These are phyloP conservation scores for Bugula neritina DNA, from an alignment of 2,888 invertebrate genomes.

Conservation along the genomic window DNA sequence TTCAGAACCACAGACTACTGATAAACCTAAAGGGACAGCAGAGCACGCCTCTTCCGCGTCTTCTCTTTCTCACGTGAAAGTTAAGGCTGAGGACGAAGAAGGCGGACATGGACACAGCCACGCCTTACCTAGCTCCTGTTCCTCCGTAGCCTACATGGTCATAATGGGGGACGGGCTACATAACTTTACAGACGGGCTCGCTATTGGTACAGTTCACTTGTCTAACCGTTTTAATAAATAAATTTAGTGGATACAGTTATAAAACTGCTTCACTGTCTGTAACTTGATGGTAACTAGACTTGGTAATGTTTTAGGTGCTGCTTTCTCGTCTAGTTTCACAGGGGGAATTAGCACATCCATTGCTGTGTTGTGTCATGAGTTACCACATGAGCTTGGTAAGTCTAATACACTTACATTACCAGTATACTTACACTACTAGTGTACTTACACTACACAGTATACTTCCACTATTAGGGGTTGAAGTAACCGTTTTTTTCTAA, in stretches of 20 bases:
- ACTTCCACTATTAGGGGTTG: no score
- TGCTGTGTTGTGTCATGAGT: constrained; percentile 86
- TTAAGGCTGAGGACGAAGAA: background rate
- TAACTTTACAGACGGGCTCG: constrained; percentile 90
- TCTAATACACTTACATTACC: constrained; percentile 16
- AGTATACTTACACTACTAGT: no score
- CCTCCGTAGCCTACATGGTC: constrained; percentile 91
- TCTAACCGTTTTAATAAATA: no score
- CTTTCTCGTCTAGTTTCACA: constrained; percentile 75
- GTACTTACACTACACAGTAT: no score
- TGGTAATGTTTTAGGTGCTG: constrained; percentile 65
- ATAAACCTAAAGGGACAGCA: background rate
- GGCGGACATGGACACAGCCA: constrained; percentile 36
- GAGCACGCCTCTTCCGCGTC: background rate
- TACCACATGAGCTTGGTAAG: constrained; percentile 82
- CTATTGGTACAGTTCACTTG: constrained; percentile 68
- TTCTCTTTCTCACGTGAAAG: background rate
- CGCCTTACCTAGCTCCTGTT: constrained; percentile 61
- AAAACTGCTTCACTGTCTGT: no score
- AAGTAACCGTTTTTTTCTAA: no score
- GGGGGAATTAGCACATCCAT: constrained; percentile 87
- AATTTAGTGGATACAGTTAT: no score
- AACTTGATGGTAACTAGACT: no score
- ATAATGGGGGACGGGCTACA: constrained; percentile 91
- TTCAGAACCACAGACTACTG: background rate